Evolutionary conservation across 2,797 vertebrate species (phyloP).

Genomic region (Parauchenoglanis ngamensis): DNA sequence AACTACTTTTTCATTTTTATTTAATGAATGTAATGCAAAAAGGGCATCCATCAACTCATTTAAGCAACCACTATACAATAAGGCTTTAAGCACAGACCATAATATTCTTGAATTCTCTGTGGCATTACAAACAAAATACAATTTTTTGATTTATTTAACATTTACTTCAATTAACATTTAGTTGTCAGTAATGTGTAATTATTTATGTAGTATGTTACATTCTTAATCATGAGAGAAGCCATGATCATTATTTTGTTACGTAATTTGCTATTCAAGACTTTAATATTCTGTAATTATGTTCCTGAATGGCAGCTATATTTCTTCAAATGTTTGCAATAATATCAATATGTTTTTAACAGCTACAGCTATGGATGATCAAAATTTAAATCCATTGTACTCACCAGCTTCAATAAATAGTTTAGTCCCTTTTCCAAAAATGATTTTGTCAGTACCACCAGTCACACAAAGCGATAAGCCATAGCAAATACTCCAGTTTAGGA

Average conservation of each 20-base stretch:
- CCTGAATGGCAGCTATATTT: neutral
- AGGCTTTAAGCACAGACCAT: neutral
- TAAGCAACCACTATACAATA: neutral
- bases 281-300: neutral
- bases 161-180: neutral
- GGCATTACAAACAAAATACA: neutral
- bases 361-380: neutral
- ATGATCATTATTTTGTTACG: neutral
- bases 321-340: neutral
- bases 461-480: conserved; percentile 43
- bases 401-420: conserved; percentile 45
- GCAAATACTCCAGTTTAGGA: conserved; percentile 27
- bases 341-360: neutral
- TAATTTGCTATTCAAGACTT: neutral
- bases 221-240: neutral
- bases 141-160: neutral
- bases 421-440: conserved; percentile 53
- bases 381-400: conserved; percentile 32
- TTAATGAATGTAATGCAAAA: neutral
- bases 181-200: neutral
- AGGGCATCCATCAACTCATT: neutral
- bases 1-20: neutral
- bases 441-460: conserved; percentile 31
- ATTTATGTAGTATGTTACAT: neutral
- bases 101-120: neutral